Conservation (phyloP, 2,888 invertebrate species). For the Eristalis arbustorum region DNA sequence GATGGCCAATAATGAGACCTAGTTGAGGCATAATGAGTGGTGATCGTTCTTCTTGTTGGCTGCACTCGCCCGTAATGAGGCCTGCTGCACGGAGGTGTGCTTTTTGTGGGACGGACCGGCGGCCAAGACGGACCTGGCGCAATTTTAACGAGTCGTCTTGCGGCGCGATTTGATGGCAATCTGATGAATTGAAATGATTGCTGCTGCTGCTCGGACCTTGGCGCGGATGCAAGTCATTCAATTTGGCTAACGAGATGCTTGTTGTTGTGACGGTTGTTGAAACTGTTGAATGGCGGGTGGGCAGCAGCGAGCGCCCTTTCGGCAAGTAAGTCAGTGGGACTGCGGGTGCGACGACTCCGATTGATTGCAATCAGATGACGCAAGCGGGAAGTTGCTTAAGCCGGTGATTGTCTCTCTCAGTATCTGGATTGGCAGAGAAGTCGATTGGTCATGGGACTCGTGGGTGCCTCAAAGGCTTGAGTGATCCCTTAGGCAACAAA, state of each 20-base stretch:
- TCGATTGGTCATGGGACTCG: too few species aligned
- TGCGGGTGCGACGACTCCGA: neutral
- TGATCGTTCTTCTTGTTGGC: neutral
- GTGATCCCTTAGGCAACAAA: too few species aligned
- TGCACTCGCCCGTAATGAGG: constrained; percentile 7
- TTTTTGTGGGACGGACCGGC: neutral
- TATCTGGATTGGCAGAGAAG: too few species aligned
- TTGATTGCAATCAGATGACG: neutral
- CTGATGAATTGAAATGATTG: neutral
- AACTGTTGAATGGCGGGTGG: neutral
- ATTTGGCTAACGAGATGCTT: neutral
- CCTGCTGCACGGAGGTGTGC: neutral
- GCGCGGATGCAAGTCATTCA: neutral
- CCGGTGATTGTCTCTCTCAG: neutral
- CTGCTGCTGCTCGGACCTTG: neutral
- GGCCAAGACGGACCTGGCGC: neutral
- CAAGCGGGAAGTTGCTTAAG: neutral
- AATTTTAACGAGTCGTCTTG: neutral
- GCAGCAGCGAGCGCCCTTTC: neutral
- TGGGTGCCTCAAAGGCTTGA: too few species aligned
- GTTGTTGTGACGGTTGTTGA: neutral
- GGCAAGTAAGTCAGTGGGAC: neutral
- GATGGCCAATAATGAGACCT: constrained; percentile 34
- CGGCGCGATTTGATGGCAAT: neutral
- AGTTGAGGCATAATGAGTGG: constrained; percentile 38